Conservation (phyloP, 2,888 invertebrate genomes). For the Epirrhoe alternata region DNA sequence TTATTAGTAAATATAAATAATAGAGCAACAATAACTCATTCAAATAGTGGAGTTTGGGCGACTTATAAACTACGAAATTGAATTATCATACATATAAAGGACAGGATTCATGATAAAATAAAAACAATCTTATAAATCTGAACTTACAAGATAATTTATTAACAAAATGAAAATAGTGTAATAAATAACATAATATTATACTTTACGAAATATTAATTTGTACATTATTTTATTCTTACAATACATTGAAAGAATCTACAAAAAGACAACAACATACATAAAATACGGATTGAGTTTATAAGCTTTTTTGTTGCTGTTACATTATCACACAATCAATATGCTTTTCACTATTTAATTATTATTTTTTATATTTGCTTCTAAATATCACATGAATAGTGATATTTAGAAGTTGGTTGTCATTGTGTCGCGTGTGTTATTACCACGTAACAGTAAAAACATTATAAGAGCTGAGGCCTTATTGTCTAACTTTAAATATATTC, state of each 20-base stretch:
- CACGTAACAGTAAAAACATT: too few species aligned
- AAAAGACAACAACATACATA: constrained; percentile 75
- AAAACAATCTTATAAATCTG: constrained; percentile 50
- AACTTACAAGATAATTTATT: constrained; percentile 76
- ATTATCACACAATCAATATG: constrained; percentile 44
- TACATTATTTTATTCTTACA: constrained; percentile 78
- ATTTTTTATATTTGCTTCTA: neutral
- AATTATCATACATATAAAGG: too few species aligned
- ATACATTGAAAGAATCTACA: constrained; percentile 68
- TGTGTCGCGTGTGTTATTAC: too few species aligned
- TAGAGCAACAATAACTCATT: too few species aligned
- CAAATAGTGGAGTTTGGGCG: too few species aligned
- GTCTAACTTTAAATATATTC: too few species aligned
- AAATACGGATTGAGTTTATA: constrained; percentile 68
- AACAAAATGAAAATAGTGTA: constrained; percentile 81
- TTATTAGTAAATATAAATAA: too few species aligned
- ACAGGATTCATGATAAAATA: neutral
- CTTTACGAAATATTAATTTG: constrained; percentile 81
- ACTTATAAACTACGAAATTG: too few species aligned
- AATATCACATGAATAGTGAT: too few species aligned
- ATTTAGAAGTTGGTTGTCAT: too few species aligned
- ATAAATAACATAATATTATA: constrained; percentile 83
- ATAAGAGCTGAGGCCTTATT: too few species aligned
- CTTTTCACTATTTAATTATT: neutral
- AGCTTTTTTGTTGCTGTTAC: constrained; percentile 51